Evolutionary conservation across 2,888 invertebrate genomes (phyloP), one percentile per base, ranked within the genome.

Genomic region (Hypena proboscidalis): DNA sequence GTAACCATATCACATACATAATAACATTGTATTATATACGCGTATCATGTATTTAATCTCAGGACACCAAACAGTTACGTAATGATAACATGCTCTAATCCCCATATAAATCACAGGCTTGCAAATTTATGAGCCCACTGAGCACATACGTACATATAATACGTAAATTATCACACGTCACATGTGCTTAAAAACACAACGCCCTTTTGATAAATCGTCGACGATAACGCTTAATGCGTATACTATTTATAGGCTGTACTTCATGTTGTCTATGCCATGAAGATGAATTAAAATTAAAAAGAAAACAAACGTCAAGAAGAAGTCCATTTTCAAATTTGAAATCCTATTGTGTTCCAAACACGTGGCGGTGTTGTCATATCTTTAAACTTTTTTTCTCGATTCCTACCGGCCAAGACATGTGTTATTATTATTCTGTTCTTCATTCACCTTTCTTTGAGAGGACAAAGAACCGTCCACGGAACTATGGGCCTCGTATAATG

Each of bases 321-420:
- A 72, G 73, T 78, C 72, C 58, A 73, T 70, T 71, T 81, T 75
- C 67, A 68, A 74, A 55, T 56, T 59, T 52, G 4, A 60, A 63
- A 67, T 55, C 58, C 75, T 74, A 74, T 88, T 87, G 83, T 88
- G 59, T 63, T 59, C 51, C 56, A 64, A 79, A 84, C 87, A 89
- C 85, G 86, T 87, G 86, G 77, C 80, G 77, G 77, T 82, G 82
- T 85, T 83, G 83, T 84, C 84, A 83, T 83, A 82, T 80, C 77
- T 77, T 50, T 69, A 75, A 79, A 73, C 68, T 72, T 79, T 80
- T 83, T 75, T 49, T 60, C 73, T 77, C 72, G 73, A 78, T 83
- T 80, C 81, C 73, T 78, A 78, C 83, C 77, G 80, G 65, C 79
- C 79, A 83, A 45, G 80, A 83, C 83, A 78, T 76, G 67, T 77